A percentile compares a stretch with the other conserved stretches of the same genome.
Conservation (phyloP, 2,797 vertebrate genomes). For the Molossus molossus region DNA sequence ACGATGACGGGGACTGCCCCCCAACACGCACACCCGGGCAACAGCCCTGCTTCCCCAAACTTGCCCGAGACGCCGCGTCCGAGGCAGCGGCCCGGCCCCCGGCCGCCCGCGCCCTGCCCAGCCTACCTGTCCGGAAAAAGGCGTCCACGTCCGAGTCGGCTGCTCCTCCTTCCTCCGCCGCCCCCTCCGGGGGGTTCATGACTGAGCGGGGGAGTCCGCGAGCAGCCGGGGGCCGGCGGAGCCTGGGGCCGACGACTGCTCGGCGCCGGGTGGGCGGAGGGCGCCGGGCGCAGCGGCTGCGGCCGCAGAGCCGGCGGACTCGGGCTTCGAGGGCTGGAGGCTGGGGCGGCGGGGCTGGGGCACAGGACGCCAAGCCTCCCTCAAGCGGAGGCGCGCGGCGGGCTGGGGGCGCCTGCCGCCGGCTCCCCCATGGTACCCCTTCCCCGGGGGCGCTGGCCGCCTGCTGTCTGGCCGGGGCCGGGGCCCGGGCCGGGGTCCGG, state of each 20-base stretch:
- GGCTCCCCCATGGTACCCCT: conserved; percentile 79
- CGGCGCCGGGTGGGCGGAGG: conserved; percentile 76
- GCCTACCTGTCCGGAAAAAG: conserved; percentile 95
- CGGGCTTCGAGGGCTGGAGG: conserved; percentile 62
- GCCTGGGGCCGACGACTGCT: conserved; percentile 76
- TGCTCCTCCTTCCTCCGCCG: conserved; percentile 92
- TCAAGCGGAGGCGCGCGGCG: conserved; percentile 78
- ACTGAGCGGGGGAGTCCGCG: conserved; percentile 72
- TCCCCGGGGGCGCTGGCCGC: conserved; percentile 78
- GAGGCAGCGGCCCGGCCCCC: background rate
- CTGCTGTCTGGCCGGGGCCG: conserved; percentile 66
- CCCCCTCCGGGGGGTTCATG: conserved; percentile 92
- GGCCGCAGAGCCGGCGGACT: conserved; percentile 49
- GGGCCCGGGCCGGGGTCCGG: conserved; percentile 65
- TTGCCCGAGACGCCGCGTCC: conserved; percentile 66
- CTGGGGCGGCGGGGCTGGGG: conserved; percentile 42
- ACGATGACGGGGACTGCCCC: conserved; percentile 51
- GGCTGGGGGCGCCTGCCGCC: conserved; percentile 76
- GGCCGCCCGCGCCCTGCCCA: conserved; percentile 10
- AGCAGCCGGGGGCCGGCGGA: conserved; percentile 73
- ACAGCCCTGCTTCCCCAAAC: conserved; percentile 77
- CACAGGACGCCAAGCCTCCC: conserved; percentile 62
- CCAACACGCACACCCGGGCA: conserved; percentile 60
- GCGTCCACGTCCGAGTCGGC: conserved; percentile 94
- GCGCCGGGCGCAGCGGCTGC: conserved; percentile 66